Percentiles rank a stretch among this genome's conserved stretches.
Conservation (phyloP, 2,888 invertebrate species). For the Eupithecia abbreviata region DNA sequence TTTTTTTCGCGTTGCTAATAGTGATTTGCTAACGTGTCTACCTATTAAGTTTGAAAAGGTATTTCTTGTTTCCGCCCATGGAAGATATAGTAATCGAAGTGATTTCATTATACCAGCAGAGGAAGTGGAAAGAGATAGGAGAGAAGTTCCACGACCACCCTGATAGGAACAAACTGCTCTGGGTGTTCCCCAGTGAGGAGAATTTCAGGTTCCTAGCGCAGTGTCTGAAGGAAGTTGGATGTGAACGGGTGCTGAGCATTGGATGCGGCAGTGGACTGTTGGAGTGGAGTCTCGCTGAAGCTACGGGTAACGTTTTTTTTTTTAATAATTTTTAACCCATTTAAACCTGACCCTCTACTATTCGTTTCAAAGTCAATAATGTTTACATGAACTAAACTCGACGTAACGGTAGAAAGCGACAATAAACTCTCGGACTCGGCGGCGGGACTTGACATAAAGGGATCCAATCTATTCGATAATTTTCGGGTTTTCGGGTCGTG, state of each 20-base stretch:
- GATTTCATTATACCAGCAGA: conserved; percentile 66
- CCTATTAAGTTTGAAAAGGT: background rate
- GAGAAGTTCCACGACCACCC: conserved; percentile 76
- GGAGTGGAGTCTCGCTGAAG: conserved; percentile 89
- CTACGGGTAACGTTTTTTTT: conserved; percentile 81
- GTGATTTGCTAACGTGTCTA: background rate
- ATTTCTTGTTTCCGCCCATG: conserved; percentile 46
- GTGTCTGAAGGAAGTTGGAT: conserved; percentile 68
- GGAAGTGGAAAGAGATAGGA: conserved; percentile 78
- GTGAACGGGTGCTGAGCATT: conserved; percentile 85
- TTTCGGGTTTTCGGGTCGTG: no score
- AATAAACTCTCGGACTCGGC: no score
- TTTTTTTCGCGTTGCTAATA: background rate
- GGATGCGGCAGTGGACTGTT: conserved; percentile 93
- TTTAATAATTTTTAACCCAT: background rate
- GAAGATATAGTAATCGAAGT: conserved; percentile 72
- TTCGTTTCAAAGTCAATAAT: no score
- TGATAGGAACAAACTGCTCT: conserved; percentile 84
- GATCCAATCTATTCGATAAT: no score
- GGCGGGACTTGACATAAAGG: no score
- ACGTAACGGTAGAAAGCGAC: no score
- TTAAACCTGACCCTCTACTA: no score
- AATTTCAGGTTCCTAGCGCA: conserved; percentile 85
- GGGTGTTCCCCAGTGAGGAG: conserved; percentile 89
- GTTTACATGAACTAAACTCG: no score